These are phyloP conservation scores for Monoplex corrugatus DNA, from an alignment of 2,888 invertebrate species.

Conservation along the genomic window DNA sequence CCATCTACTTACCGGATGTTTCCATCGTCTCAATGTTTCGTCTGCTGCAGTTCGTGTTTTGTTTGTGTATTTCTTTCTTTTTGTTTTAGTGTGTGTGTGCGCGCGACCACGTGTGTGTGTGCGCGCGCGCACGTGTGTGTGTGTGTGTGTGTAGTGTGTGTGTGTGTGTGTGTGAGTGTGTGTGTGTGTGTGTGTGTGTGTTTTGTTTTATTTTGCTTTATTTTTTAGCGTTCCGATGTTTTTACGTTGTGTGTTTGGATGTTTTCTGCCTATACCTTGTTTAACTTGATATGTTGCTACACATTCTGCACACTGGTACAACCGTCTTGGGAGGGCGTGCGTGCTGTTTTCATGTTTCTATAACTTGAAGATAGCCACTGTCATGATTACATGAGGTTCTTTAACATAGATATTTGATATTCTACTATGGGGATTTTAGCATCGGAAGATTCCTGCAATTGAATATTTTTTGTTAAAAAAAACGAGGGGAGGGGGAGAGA, in stretches of 20 bases:
- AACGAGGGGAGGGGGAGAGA: too few species aligned
- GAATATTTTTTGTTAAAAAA: too few species aligned
- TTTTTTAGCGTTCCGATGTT: not conserved
- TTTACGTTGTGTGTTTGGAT: not conserved
- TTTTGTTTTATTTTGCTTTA: too few species aligned
- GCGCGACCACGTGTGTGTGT: not conserved
- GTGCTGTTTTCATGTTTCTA: too few species aligned
- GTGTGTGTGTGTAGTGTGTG: not conserved
- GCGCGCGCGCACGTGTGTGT: not conserved
- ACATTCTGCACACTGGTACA: not conserved
- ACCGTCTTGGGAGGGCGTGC: too few species aligned
- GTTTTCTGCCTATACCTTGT: not conserved
- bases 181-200: not conserved
- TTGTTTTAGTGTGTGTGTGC: not conserved
- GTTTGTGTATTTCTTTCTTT: not conserved
- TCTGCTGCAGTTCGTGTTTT: too few species aligned
- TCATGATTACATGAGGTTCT: too few species aligned
- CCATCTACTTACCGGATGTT: not conserved
- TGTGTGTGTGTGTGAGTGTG: not conserved
- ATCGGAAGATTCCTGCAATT: too few species aligned
- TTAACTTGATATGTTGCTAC: not conserved
- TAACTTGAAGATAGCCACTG: too few species aligned
- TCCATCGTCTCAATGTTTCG: too few species aligned
- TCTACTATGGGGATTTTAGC: too few species aligned
- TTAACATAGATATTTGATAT: too few species aligned